Evolutionary conservation across 2,797 vertebrate species (phyloP).

Genomic region (Heteromormyrus szaboi): DNA sequence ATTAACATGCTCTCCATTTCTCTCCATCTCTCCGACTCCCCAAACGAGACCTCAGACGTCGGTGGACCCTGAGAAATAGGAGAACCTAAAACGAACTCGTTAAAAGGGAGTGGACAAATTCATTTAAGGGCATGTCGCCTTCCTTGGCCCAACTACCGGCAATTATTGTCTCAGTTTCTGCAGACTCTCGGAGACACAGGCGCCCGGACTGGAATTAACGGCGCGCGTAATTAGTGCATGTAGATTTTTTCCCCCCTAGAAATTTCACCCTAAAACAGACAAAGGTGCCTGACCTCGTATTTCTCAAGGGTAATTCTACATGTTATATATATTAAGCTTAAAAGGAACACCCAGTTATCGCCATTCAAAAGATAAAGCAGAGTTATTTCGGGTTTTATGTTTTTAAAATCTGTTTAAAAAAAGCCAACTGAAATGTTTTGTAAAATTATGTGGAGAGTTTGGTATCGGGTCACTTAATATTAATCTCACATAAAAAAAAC

Average conservation of each 20-base stretch:
- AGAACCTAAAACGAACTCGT: conserved; percentile 18
- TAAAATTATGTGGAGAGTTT: background rate
- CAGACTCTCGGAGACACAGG: conserved; percentile 13
- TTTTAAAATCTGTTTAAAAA: background rate
- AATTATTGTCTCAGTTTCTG: conserved; percentile 20
- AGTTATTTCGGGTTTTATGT: background rate
- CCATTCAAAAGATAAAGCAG: background rate
- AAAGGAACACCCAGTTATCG: background rate
- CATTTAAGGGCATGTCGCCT: conserved; percentile 14
- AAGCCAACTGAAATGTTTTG: background rate
- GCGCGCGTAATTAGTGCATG: conserved; percentile 15
- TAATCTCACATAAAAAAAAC: background rate
- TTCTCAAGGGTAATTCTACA: background rate
- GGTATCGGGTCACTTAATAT: background rate
- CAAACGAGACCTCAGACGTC: conserved; percentile 12
- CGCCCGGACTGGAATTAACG: conserved; percentile 23
- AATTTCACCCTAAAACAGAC: conserved; percentile 1
- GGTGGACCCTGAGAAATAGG: conserved; percentile 4
- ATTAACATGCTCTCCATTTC: conserved; percentile 21
- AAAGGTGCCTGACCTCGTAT: background rate
- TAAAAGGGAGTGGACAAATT: conserved; percentile 18
- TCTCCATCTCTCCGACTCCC: background rate
- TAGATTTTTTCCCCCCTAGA: background rate
- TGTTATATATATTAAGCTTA: background rate
- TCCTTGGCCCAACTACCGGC: background rate